phyloP scores from a whole-genome alignment of 2,797 vertebrate species.

The Microhierax caerulescens region DNA sequence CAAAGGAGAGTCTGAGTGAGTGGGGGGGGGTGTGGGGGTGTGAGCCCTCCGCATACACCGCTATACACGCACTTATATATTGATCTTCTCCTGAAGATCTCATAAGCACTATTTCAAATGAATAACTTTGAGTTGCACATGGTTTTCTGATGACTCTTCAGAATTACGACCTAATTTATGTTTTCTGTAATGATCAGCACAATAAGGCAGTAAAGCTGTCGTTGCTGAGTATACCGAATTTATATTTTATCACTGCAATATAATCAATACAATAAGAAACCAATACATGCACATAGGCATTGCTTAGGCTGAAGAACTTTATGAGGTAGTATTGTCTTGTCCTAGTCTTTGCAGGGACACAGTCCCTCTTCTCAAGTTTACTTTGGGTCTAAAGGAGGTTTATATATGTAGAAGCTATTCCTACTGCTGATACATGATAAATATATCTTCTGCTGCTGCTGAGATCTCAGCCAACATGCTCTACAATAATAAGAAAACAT shows the following conservation, averaged over 20 bases:
- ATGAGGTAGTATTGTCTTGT: background rate
- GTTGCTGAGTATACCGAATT: constrained; percentile 55
- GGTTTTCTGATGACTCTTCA: constrained; percentile 69
- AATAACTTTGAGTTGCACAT: constrained; percentile 36
- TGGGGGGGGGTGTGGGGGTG: background rate
- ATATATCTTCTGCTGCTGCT: background rate
- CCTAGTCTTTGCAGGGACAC: background rate
- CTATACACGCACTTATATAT: background rate
- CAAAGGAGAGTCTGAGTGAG: background rate
- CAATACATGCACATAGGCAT: background rate
- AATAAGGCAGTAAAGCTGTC: constrained; percentile 67
- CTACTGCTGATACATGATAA: constrained; percentile 2
- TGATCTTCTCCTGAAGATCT: constrained; percentile 32
- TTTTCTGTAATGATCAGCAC: constrained; percentile 72
- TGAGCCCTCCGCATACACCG: background rate
- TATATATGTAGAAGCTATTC: background rate
- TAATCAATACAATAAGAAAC: constrained; percentile 68
- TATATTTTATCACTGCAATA: constrained; percentile 65
- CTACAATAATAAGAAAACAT: constrained; percentile 16
- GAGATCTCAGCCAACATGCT: constrained; percentile 9
- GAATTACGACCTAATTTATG: constrained; percentile 73
- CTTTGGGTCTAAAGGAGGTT: background rate
- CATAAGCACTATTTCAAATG: constrained; percentile 57
- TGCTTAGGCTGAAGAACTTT: background rate
- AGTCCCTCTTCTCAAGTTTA: background rate